A percentile compares a stretch with the other conserved stretches of the same genome.
Evolutionary conservation across 2,888 invertebrate genomes (phyloP).

Genomic region (Epirrita christyi): DNA sequence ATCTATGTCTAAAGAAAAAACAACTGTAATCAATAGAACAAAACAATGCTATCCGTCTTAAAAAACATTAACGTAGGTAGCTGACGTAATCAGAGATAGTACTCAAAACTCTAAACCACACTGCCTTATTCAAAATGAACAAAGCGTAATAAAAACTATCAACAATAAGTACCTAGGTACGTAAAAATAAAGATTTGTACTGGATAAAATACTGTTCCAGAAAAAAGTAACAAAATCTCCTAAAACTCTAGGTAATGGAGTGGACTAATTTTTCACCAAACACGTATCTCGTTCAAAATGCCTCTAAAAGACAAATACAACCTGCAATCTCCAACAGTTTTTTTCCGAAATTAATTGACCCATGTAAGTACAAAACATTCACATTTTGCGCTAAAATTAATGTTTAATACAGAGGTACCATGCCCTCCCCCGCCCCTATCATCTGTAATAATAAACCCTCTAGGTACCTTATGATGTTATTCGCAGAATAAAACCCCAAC

Average conservation of each 20-base stretch:
- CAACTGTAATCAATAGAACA: neutral
- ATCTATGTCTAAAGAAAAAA: conserved; percentile 9
- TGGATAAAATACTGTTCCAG: conserved; percentile 47
- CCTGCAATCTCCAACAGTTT: neutral
- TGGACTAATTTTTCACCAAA: neutral
- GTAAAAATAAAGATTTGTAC: conserved; percentile 43
- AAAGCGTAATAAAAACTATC: conserved; percentile 46
- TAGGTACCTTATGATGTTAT: neutral
- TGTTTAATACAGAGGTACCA: neutral
- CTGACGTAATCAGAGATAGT: neutral
- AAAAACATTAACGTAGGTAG: neutral
- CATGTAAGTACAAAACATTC: neutral
- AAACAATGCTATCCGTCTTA: neutral
- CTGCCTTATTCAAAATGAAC: conserved; percentile 5
- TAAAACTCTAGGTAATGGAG: conserved; percentile 8
- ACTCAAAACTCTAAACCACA: neutral
- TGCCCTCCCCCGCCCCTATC: neutral
- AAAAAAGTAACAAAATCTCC: conserved; percentile 21
- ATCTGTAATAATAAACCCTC: neutral
- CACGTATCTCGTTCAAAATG: neutral
- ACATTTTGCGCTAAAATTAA: neutral
- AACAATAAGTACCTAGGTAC: conserved; percentile 38
- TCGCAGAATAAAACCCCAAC: too few species aligned
- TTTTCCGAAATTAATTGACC: neutral
- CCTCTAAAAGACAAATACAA: neutral